Base-by-base conservation (phyloP, 2,113 vertebrate genomes). In the Dasyornis broadbenti region DNA sequence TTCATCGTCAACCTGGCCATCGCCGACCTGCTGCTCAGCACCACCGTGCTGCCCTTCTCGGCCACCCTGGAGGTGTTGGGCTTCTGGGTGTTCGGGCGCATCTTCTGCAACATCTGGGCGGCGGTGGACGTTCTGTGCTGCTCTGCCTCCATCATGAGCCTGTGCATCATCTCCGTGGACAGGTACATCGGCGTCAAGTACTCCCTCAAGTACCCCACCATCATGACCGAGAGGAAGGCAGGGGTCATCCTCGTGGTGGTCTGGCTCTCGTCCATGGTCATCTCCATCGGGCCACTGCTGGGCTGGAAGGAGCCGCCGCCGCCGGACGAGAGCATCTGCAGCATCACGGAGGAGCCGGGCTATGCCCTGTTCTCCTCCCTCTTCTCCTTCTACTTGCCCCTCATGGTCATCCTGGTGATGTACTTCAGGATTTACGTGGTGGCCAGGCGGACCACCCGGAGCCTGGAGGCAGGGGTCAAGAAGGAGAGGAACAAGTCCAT, bases 21-120 rank as follows among this genome's bases (percentile, higher is more conserved):
- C 19, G 99, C 99, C 0, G 99, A 99, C 97, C 97, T 99, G 72
- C 98, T 99, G 64, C 95, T 99, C 37, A 99, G 99, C 96, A 98
- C 98, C 70, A 98, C 99, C 0, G 99, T 99, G 92, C 97, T 99
- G 97, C 99, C 99, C 10, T 99, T 99, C 97, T 99, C 99, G 0
- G 99, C 99, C 59, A 99, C 99, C 31, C 96, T 99, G 96, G 99
- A 99, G 97, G 99, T 99, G 6, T 27, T 99, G 85, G 99, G 99
- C 40, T 99, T 99, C 97, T 99, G 99, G 99, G 98, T 98, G 95
- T 99, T 99, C 6, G 99, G 99, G 18, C 98, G 99, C 76, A 97
- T 99, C 68, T 99, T 99, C 98, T 99, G 99, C 94, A 99, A 99
- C 98, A 98, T 99, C 94, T 99, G 99, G 99, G 99, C 99, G 7